A percentile compares a stretch with the other conserved stretches of the same genome.
These are phyloP conservation scores for Rallus crepitans DNA, from an alignment of 2,797 vertebrate genomes.

Conservation along the genomic window DNA sequence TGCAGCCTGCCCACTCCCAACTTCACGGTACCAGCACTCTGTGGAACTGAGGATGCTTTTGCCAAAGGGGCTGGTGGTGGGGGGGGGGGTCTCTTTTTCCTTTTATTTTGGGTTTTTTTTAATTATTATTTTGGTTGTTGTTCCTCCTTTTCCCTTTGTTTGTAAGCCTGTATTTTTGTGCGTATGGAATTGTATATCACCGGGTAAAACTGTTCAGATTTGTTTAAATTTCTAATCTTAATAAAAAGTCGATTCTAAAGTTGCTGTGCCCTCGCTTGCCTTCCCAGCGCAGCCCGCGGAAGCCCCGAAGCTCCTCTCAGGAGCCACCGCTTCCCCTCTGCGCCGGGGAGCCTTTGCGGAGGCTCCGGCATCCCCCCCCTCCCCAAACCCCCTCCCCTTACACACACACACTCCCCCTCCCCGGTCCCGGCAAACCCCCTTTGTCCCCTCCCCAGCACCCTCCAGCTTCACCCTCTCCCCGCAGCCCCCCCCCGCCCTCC, in stretches of 20 bases:
- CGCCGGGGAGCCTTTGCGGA: background rate
- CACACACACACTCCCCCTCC: too few species aligned
- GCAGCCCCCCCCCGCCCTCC: too few species aligned
- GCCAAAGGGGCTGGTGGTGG: conserved; percentile 81
- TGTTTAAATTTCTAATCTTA: conserved; percentile 96
- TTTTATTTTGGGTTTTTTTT: background rate
- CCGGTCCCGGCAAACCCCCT: background rate
- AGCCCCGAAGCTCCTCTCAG: background rate
- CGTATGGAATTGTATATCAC: conserved; percentile 92
- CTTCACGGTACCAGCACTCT: conserved; percentile 85
- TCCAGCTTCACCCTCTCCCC: background rate
- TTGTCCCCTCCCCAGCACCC: background rate
- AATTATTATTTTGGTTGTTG: background rate
- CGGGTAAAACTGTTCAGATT: conserved; percentile 95
- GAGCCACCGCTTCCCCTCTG: background rate
- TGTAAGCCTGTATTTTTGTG: conserved; percentile 92
- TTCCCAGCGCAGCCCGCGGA: background rate
- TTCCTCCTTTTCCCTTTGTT: conserved; percentile 82
- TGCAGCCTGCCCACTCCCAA: conserved; percentile 82
- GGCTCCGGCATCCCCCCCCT: background rate
- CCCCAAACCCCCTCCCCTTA: background rate
- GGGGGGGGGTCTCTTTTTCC: too few species aligned
- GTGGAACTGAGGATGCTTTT: conserved; percentile 89
- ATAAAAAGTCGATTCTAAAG: conserved; percentile 84
- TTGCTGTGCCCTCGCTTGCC: background rate